Evolutionary conservation across 2,797 vertebrate genomes (phyloP), one percentile per base, ranked within the genome.

Genomic region (Peromyscus eremicus): DNA sequence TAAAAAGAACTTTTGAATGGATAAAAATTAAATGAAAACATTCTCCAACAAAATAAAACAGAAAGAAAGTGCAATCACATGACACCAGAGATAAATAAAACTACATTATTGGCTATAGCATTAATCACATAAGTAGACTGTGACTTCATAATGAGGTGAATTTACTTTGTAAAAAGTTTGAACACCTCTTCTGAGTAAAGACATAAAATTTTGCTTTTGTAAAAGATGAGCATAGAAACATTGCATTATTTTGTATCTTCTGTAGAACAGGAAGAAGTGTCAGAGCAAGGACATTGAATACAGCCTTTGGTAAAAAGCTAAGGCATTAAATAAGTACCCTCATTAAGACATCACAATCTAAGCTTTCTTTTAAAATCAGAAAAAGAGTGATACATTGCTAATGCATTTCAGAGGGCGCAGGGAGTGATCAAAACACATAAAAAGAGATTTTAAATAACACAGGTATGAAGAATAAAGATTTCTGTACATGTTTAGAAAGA

Each of bases 321-420:
- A 97, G 94, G 34, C 4, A 9, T 82, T 92, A 52, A 52, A n/a
- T 91, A 92, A 94, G 32, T 83, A 32, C 3, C 19, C 64, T 97
- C 57, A 76, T 86, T 96, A 97, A 94, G 14, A 76, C 17, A 92
- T 64, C n/a, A 88, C 40, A 94, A 77, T 27, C 14, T 21, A 94
- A 94, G 46, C 55, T 95, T 92, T 92, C 49, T 80, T 96, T 95
- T 92, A 82, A 94, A 97, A 89, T 23, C 23, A 91, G 29, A 86
- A 68, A 82, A 71, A 19, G 16, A 23, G 79, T 37, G 76, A 76
- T 7, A 91, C 91, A 82, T 81, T 57, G 5, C 37, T 92, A 90
- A 96, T 95, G 19, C 77, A 60, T 83, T 97, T 97, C 34, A 93
- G 6, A 95, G 34, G 3, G 5, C 79, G 91, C 79, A 93, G 25